phyloP scores from a whole-genome alignment of 2,797 vertebrate species.

The Stomatorhinus walkeri region DNA sequence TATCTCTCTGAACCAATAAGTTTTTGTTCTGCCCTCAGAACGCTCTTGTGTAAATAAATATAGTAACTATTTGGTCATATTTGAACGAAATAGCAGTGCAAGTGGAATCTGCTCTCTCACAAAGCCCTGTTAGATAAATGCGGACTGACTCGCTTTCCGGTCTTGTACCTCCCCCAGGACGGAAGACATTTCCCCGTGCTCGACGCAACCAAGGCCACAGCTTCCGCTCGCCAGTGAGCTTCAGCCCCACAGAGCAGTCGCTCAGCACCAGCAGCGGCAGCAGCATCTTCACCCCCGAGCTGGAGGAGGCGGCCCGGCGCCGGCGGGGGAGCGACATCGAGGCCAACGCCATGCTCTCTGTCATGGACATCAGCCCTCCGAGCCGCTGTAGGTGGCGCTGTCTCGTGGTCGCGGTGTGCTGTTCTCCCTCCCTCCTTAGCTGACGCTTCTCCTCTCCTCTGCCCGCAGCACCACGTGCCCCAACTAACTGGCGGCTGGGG shows the following conservation, averaged over 20 bases:
- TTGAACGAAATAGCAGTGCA: background rate
- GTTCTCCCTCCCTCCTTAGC: no score
- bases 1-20: background rate
- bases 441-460: background rate
- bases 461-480: constrained; percentile 81
- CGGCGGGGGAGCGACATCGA: constrained; percentile 92
- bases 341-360: constrained; percentile 76
- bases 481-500: constrained; percentile 93
- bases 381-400: constrained; percentile 81
- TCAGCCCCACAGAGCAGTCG: constrained; percentile 87
- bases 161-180: constrained; percentile 57
- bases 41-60: background rate
- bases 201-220: constrained; percentile 86
- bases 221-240: constrained; percentile 86
- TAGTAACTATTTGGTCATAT: background rate
- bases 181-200: constrained; percentile 94
- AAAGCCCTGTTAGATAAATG: background rate
- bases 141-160: background rate
- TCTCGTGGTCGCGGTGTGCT: background rate
- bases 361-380: constrained; percentile 96
- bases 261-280: constrained; percentile 93
- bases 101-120: background rate
- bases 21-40: background rate
- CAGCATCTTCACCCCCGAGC: constrained; percentile 85
- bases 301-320: constrained; percentile 79